Percentiles rank a stretch among this genome's conserved stretches.
Evolutionary conservation across 2,113 vertebrate genomes (phyloP).

Genomic region (Diphyllodes magnificus): DNA sequence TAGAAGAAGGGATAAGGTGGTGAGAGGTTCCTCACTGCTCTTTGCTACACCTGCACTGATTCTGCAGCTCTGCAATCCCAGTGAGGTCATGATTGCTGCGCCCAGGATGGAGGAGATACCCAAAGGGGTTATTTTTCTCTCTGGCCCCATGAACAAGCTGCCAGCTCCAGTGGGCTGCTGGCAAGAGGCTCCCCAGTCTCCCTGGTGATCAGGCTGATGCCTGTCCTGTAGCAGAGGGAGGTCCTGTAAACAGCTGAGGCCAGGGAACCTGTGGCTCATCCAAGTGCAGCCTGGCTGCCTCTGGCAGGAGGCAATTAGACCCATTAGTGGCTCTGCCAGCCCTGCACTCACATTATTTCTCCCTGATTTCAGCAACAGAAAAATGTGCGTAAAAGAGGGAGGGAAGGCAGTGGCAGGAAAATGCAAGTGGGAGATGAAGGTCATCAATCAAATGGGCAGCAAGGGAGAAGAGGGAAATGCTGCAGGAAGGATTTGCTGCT

Average conservation of each 20-base stretch:
- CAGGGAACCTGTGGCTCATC: not conserved
- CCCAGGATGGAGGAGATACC: not conserved
- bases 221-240: not conserved
- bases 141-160: not conserved
- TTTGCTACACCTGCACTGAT: not conserved
- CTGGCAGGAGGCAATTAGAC: conserved; percentile 27
- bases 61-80: not conserved
- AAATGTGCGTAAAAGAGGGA: not conserved
- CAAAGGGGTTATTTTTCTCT: not conserved
- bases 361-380: not conserved
- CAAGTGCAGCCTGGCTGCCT: not conserved
- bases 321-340: conserved; percentile 25
- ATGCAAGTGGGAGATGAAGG: not conserved
- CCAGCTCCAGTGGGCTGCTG: not conserved
- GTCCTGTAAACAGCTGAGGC: not conserved
- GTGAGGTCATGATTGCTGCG: not conserved
- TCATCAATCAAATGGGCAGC: not conserved
- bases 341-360: not conserved
- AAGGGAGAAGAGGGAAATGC: not conserved
- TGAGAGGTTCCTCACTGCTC: not conserved
- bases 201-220: not conserved
- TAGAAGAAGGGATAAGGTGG: not conserved
- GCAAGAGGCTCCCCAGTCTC: not conserved
- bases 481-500: not conserved
- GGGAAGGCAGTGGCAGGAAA: not conserved